Evolutionary conservation across 2,888 invertebrate species (phyloP).

Genomic region (Xestia rhomboidea): DNA sequence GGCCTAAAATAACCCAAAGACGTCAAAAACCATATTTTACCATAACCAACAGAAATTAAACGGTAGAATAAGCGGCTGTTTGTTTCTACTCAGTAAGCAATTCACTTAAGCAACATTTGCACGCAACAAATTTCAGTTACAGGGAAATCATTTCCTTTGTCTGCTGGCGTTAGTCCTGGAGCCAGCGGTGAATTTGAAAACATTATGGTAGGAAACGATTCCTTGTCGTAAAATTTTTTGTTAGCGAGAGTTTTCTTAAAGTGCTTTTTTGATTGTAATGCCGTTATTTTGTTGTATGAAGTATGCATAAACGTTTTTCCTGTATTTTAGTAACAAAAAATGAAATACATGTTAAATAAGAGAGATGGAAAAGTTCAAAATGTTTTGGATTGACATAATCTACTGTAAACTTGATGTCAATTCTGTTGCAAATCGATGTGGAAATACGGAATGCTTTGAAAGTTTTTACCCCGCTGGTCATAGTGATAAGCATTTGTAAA

Average conservation of each 20-base stretch:
- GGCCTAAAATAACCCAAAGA: neutral
- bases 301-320: neutral
- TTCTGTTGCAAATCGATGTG: neutral
- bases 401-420: neutral
- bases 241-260: neutral
- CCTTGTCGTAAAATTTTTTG: neutral
- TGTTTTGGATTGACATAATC: neutral
- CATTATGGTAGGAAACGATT: neutral
- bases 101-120: conserved; percentile 66
- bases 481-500: neutral
- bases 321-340: neutral
- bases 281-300: neutral
- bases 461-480: neutral
- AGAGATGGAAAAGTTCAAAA: neutral
- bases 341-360: neutral
- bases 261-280: neutral
- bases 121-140: conserved; percentile 72
- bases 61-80: conserved; percentile 26
- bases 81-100: conserved; percentile 56
- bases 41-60: conserved; percentile 50
- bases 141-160: conserved; percentile 71
- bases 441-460: neutral
- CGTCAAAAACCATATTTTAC: conserved; percentile 18
- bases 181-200: neutral
- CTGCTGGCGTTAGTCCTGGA: conserved; percentile 31